Evolutionary conservation across 1,140 invertebrate genomes (phyloP), one percentile per base, ranked within the genome.

Genomic region (Euwallacea fornicatus): DNA sequence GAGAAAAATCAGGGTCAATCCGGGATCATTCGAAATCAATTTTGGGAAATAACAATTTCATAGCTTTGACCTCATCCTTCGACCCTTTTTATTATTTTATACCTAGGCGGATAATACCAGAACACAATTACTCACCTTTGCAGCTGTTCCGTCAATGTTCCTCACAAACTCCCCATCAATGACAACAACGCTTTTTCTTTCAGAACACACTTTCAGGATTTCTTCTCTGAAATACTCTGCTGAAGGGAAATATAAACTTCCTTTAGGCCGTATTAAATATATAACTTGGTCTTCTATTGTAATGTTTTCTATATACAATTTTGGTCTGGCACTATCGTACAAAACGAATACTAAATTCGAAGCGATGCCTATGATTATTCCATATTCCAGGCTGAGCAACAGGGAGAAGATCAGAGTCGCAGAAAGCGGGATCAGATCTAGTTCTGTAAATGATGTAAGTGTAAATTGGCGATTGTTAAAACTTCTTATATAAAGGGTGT

Each of bases 291-390:
- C 55, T 77, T 54, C 71, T 54, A 63, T 67, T 10, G 71, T 54
- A 7, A 83, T 69, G 50, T 78, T 76, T 50, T 78, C 74, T 50
- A 84, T 77, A 15, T 65, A 77, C n/a, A 82, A 78, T 76, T 85
- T 84, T 0, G 91, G 90, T 73, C 88, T 81, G 0, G 90, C 88
- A 62, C 86, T 84, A 42, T 86, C 83, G 78, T 91, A 91, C 21
- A 93, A 80, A 46, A 93, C 78, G 67, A 91, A 84, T 4, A 89
- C 72, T 11, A 93, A 75, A 78, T 90, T 91, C 13, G 88, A 79
- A 7, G 78, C 83, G 62, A 91, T 88, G 6, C 91, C 91, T 68
- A 88, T 83, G 3, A 91, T 77, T 78, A 93, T 91, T 11, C 91
- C 91, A 79, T 88, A 90, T 81, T 93, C 89, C 11, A 91, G 78